Evolutionary conservation across 2,113 vertebrate species (phyloP).

Genomic region (Gavialis gangeticus): DNA sequence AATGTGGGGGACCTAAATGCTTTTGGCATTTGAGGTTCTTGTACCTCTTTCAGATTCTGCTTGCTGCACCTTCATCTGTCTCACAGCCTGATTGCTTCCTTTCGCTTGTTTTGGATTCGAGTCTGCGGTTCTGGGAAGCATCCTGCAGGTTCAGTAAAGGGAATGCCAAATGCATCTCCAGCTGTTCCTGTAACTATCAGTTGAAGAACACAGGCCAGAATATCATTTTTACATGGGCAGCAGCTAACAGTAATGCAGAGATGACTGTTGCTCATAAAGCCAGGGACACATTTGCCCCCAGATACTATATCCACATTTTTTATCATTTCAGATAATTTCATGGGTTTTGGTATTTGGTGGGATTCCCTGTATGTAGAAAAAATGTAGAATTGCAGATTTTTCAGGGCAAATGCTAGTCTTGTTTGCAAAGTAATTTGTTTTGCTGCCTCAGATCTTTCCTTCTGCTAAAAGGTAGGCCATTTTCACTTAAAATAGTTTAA

Average conservation of each 20-base stretch:
- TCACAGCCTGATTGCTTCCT: background rate
- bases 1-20: background rate
- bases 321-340: background rate
- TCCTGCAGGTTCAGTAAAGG: background rate
- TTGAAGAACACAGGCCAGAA: background rate
- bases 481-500: background rate
- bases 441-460: conserved; percentile 59
- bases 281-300: background rate
- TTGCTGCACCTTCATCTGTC: background rate
- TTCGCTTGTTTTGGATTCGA: background rate
- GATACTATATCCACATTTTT: background rate
- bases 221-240: background rate
- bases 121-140: background rate
- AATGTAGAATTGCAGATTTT: conserved; percentile 49
- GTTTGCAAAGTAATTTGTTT: conserved; percentile 50
- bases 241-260: background rate
- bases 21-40: background rate
- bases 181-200: background rate
- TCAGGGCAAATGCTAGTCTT: conserved; percentile 43
- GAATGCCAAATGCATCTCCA: background rate
- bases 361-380: background rate
- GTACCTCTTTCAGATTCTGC: background rate
- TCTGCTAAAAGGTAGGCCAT: conserved; percentile 14
- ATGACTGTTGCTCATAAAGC: background rate
- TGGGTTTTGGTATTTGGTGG: conserved; percentile 43